A percentile compares a stretch with the other conserved stretches of the same genome.
These are phyloP conservation scores for Apodemia duryi DNA, from an alignment of 2,888 invertebrate species.

Conservation along the genomic window DNA sequence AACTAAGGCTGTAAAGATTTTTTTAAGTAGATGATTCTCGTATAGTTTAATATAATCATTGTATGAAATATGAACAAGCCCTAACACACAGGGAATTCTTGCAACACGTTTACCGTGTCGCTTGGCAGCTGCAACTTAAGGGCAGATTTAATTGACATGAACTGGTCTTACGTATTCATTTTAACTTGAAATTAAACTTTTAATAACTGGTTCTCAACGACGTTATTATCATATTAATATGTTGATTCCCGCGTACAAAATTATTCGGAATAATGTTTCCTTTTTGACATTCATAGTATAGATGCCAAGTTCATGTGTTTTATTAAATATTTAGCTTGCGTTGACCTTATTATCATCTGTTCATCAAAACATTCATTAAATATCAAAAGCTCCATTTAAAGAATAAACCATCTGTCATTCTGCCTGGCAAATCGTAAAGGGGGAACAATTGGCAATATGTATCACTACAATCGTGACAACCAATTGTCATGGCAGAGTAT, in stretches of 20 bases:
- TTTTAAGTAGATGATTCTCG: no score
- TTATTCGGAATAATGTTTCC: background rate
- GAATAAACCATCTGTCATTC: no score
- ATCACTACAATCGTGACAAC: no score
- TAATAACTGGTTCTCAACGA: constrained; percentile 39
- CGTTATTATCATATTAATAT: constrained; percentile 12
- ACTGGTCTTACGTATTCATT: constrained; percentile 28
- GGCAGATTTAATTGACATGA: constrained; percentile 31
- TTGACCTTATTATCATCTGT: no score
- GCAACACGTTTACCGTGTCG: constrained; percentile 22
- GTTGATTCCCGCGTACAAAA: background rate
- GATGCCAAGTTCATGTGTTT: background rate
- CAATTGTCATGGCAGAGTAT: no score
- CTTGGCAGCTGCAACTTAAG: constrained; percentile 26
- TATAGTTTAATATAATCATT: no score
- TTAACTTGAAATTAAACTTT: constrained; percentile 40
- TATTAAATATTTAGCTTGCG: no score
- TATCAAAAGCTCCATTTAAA: no score
- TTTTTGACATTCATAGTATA: background rate
- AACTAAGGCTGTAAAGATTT: no score
- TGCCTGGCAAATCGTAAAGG: no score
- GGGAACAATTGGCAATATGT: no score
- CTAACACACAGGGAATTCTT: background rate
- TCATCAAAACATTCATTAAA: no score
- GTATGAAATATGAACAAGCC: background rate